Percentiles rank a stretch among this genome's conserved stretches.
These are phyloP conservation scores for Pomacea canaliculata DNA, from an alignment of 2,888 invertebrate species.

Conservation along the genomic window DNA sequence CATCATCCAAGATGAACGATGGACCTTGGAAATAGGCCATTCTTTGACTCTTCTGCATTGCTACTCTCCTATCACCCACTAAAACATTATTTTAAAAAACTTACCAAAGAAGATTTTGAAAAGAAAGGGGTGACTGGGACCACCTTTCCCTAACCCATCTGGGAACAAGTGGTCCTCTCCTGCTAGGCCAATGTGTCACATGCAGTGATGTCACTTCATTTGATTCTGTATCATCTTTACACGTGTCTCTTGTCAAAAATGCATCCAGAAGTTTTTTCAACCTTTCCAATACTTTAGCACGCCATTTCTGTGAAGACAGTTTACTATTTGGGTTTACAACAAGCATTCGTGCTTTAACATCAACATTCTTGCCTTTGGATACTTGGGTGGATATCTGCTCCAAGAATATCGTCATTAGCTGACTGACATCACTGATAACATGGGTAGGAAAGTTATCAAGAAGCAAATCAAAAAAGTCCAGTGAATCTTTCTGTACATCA, in stretches of 20 bases:
- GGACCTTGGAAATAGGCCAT: too few relatives aligned
- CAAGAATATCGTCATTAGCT: conserved; percentile 84
- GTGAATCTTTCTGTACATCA: conserved; percentile 85
- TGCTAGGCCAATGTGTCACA: neutral
- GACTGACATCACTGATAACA: conserved; percentile 74
- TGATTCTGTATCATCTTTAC: neutral
- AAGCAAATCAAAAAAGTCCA: conserved; percentile 83
- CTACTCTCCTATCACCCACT: too few relatives aligned
- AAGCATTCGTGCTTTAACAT: neutral
- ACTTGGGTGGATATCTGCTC: conserved; percentile 80
- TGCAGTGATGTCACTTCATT: neutral
- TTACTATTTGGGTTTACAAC: conserved; percentile 4
- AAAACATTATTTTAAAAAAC: neutral
- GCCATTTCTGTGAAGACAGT: conserved; percentile 4
- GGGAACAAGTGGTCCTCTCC: neutral
- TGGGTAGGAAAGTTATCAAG: conserved; percentile 76
- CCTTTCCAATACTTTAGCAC: conserved; percentile 1
- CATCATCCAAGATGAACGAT: too few relatives aligned
- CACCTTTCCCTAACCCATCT: neutral
- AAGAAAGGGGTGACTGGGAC: neutral
- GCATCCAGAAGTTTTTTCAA: conserved; percentile 10
- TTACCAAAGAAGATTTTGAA: neutral
- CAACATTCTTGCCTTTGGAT: neutral
- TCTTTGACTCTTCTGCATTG: too few relatives aligned
- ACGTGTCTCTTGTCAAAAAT: neutral